A percentile compares a stretch with the other conserved stretches of the same genome.
phyloP scores from a whole-genome alignment of 2,113 vertebrate species.

The Ptilorrhoa leucosticta region DNA sequence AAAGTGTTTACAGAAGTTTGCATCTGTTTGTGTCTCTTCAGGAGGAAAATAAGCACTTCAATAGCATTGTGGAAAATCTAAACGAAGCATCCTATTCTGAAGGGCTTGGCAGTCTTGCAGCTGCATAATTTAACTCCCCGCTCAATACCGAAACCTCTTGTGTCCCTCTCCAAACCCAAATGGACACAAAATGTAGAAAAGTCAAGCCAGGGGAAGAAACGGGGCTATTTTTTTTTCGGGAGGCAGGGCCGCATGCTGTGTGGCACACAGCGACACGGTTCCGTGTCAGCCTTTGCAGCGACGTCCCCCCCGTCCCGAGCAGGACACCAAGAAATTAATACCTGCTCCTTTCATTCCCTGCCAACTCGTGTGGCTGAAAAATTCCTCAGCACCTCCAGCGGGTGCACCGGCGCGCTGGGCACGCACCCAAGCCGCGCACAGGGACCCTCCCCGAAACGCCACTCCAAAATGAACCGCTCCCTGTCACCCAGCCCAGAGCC shows the following conservation, averaged over 20 bases:
- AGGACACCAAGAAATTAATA: conserved; percentile 42
- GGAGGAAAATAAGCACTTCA: conserved; percentile 89
- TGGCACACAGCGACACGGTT: background rate
- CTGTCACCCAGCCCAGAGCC: background rate
- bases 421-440: background rate
- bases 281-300: background rate
- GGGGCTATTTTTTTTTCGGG: background rate
- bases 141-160: conserved; percentile 66
- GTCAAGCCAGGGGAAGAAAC: conserved; percentile 63
- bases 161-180: conserved; percentile 73
- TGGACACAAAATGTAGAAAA: conserved; percentile 63
- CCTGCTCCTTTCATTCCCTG: conserved; percentile 61
- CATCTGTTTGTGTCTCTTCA: conserved; percentile 88
- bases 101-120: conserved; percentile 69
- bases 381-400: conserved; percentile 54
- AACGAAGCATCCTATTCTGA: conserved; percentile 78
- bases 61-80: conserved; percentile 82
- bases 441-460: background rate
- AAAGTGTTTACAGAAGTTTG: conserved; percentile 90
- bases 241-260: conserved; percentile 55
- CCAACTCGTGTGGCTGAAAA: conserved; percentile 33
- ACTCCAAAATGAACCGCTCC: background rate
- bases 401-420: background rate
- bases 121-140: conserved; percentile 75
- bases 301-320: background rate